Evolutionary conservation across 2,888 invertebrate species (phyloP), one percentile per base, ranked within the genome.

Genomic region (Psococerastis gibbosa): DNA sequence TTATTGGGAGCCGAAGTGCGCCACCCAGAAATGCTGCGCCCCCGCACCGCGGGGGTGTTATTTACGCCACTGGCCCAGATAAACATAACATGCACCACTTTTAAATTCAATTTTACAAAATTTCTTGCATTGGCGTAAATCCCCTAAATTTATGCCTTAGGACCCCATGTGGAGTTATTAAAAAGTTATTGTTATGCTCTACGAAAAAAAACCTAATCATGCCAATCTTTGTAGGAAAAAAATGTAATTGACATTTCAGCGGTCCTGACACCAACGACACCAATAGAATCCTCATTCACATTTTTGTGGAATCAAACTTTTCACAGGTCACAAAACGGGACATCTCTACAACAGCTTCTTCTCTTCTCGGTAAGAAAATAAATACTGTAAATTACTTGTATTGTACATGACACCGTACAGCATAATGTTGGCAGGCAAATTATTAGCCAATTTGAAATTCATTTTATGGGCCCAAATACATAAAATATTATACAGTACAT

Each of bases 301-400:
- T 38, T 5, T 38, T 20, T 38, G 5, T 38, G 22, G 20, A 38
- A 38, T 17, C 38, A 5, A 18, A 17, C 22, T 38, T 38, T 20
- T 17, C 20, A n/a, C 18, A 17, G 20, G 9, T 38, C 3, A 38
- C 18, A 3, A 38, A 18, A 38, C 16, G 38, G 8, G 38, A 20
- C 38, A 11, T 18, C 4, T n/a, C 22, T 38, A 17, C 17, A n/a
- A 18, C 38, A 15, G 13, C n/a, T 13, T 18, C 4, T 16, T 16
- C 13, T 11, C 20, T 38, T 18, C 17, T 38, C 17, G 17, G 38
- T 38, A 38, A 17, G 27, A n/a, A n/a, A n/a, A n/a, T n/a, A n/a
- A n/a, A n/a, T n/a, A n/a, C n/a, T n/a, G n/a, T n/a, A n/a, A n/a
- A n/a, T n/a, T n/a, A n/a, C n/a, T n/a, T n/a, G n/a, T n/a, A n/a